These are phyloP conservation scores for Sycophila sp. DNA, from an alignment of 1,140 invertebrate genomes.

Conservation along the genomic window DNA sequence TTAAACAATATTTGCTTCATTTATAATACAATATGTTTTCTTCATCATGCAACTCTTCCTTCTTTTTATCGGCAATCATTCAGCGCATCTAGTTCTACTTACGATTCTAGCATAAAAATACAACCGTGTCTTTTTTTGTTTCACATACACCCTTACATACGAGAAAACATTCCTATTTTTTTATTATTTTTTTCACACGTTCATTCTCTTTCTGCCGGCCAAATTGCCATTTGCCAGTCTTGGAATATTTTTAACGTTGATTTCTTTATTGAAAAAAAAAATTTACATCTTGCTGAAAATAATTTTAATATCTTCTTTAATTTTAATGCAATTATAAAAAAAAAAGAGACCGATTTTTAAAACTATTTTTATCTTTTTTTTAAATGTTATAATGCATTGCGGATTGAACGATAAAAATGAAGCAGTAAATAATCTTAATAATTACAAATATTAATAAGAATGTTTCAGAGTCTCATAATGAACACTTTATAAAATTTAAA, in stretches of 20 bases:
- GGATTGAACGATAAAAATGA: not conserved
- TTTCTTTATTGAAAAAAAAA: constrained; percentile 24
- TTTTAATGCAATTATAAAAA: not conserved
- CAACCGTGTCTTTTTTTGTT: constrained; percentile 49
- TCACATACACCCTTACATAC: constrained; percentile 17
- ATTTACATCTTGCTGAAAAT: no score
- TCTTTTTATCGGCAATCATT: constrained; percentile 45
- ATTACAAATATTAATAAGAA: constrained; percentile 24
- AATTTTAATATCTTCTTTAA: constrained; percentile 1
- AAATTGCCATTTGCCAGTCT: constrained; percentile 58
- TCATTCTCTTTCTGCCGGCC: constrained; percentile 43
- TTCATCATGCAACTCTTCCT: constrained; percentile 48
- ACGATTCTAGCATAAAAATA: constrained; percentile 58
- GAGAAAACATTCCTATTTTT: constrained; percentile 14
- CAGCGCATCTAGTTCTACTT: constrained; percentile 44
- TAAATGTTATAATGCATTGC: no score
- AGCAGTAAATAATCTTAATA: not conserved
- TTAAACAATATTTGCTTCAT: constrained; percentile 60
- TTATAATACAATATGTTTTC: constrained; percentile 61
- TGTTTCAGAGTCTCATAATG: constrained; percentile 2
- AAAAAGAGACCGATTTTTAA: no score
- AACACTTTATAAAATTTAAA: constrained; percentile 14
- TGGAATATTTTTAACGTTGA: constrained; percentile 40
- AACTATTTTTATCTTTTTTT: no score
- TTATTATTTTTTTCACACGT: constrained; percentile 10